These are phyloP conservation scores for Girardia tigrina DNA, from an alignment of 2,888 invertebrate species.

Conservation along the genomic window DNA sequence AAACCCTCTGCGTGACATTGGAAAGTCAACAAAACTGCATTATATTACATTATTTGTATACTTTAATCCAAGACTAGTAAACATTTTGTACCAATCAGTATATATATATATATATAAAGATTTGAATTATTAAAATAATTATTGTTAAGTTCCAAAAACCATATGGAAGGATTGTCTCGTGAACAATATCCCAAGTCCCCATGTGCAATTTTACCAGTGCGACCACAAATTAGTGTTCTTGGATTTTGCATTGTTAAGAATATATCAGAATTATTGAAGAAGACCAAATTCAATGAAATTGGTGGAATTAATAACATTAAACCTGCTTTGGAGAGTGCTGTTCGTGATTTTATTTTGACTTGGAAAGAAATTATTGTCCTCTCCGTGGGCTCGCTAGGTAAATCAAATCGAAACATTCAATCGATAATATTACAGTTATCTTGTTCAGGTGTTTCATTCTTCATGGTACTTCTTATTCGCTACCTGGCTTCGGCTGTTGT, in stretches of 20 bases:
- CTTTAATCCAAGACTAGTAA: too few species aligned
- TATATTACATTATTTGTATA: too few species aligned
- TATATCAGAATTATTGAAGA: background rate
- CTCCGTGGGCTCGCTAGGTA: background rate
- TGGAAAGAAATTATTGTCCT: background rate
- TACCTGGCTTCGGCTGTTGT: conserved; percentile 17
- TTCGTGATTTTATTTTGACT: background rate
- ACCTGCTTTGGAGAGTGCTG: background rate
- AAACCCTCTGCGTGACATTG: too few species aligned
- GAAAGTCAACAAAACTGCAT: too few species aligned
- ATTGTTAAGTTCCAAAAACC: conserved; percentile 14
- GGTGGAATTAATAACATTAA: background rate
- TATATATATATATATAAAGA: too few species aligned
- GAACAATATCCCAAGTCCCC: background rate
- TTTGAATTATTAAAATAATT: too few species aligned
- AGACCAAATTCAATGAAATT: background rate
- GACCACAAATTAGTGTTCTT: background rate
- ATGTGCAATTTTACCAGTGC: conserved; percentile 24
- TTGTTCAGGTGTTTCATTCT: background rate
- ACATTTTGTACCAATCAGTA: too few species aligned
- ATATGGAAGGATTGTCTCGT: background rate
- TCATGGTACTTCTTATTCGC: background rate
- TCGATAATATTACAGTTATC: background rate
- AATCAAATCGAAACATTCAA: background rate
- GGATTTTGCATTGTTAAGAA: conserved; percentile 26